Base-by-base conservation (phyloP, 2,113 vertebrate genomes). In the Dicrurus megarhynchus region DNA sequence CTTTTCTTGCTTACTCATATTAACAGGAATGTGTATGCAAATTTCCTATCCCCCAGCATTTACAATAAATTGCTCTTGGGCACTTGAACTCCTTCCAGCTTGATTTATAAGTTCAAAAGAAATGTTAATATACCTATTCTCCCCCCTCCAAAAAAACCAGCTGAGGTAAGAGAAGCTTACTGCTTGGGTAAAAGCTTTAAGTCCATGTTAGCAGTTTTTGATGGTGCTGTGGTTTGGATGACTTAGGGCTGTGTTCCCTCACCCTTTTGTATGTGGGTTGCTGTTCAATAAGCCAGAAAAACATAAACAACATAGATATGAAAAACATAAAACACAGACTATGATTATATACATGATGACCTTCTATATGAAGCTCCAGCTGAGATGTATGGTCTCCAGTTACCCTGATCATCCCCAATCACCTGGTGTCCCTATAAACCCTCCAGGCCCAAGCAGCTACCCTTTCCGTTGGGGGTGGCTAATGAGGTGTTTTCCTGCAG, bases 391-490 rank as follows among this genome's bases (percentile, higher is more conserved):
- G 68, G 46, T 52, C 74, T 67, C 47, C 18, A n/a, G 81, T 71
- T 18, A 26, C 18, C 80, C 1, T 1, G 7, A 55, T 8, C 18
- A 68, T 21, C 3, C 39, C 60, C 73, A 89, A 28, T 32, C n/a
- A 37, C 30, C 61, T 41, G 33, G 13, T 68, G 42, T 41, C 28
- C 37, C 41, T 49, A 11, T 18, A n/a, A 21, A 35, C 2, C 9
- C 7, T 35, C 16, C 11, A 24, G 6, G 27, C 4, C 22, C 4
- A 9, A 2, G 1, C 0, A 47, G 3, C 0, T 0, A 2, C 1
- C 0, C 0, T 23, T 13, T 2, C 4, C 47, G 2, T 3, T 44
- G 14, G 10, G 7, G 15, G 6, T 3, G 17, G 24, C 2, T 64
- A 15, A 21, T 16, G 23, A 21, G 49, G 6, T 37, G 59, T 18